Conservation (phyloP, 2,888 invertebrate genomes). For the Hirtodrosophila duncani region DNA sequence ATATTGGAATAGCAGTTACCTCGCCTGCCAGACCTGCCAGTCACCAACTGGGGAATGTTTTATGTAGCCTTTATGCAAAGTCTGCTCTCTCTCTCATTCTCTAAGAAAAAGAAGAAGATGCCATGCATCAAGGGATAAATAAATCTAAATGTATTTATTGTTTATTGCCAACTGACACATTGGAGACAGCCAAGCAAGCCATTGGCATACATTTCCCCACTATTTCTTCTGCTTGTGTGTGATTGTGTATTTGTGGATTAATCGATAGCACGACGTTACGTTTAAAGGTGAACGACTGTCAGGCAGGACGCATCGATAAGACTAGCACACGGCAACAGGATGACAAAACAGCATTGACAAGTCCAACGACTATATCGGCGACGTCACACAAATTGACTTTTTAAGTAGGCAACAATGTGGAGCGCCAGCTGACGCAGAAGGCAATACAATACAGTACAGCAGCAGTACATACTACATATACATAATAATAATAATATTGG, state of each 20-base stretch:
- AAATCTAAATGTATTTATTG: slow-evolving; percentile 50
- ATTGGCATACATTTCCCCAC: slow-evolving; percentile 37
- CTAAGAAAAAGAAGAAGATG: not conserved
- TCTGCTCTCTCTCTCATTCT: too few relatives aligned
- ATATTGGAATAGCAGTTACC: slow-evolving; percentile 23
- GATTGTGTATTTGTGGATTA: slow-evolving; percentile 38
- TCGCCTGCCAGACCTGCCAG: slow-evolving; percentile 20
- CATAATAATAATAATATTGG: slow-evolving; percentile 47
- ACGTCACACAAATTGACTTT: slow-evolving; percentile 65
- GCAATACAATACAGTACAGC: not conserved
- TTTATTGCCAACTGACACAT: slow-evolving; percentile 3
- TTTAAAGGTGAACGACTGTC: slow-evolving; percentile 76
- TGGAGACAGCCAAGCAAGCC: slow-evolving; percentile 9
- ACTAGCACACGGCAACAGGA: slow-evolving; percentile 40
- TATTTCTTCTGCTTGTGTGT: slow-evolving; percentile 6
- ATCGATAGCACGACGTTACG: slow-evolving; percentile 76
- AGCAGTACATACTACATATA: not conserved
- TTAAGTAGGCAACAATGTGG: slow-evolving; percentile 55
- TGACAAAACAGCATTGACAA: slow-evolving; percentile 27
- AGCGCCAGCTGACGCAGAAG: slow-evolving; percentile 30
- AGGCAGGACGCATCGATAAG: slow-evolving; percentile 23
- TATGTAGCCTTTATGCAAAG: slow-evolving; percentile 17
- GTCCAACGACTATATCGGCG: too few relatives aligned
- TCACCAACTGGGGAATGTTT: slow-evolving; percentile 21
- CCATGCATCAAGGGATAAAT: slow-evolving; percentile 39